Evolutionary conservation across 2,113 vertebrate genomes (phyloP).

Genomic region (Atrichornis clamosus): DNA sequence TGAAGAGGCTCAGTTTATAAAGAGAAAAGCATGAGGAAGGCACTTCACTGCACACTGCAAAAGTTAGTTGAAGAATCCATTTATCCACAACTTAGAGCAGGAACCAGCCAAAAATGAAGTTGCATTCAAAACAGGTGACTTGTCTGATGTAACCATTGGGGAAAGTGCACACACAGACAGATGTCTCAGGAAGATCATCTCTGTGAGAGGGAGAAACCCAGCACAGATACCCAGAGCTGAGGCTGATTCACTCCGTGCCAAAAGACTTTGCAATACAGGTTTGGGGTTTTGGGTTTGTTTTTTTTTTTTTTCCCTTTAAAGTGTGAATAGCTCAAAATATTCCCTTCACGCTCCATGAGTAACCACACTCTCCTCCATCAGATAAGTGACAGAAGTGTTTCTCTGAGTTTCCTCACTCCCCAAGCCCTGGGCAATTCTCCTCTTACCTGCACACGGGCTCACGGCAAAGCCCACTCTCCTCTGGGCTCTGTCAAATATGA

Average conservation of each 20-base stretch:
- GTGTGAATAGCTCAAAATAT: neutral
- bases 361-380: neutral
- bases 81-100: neutral
- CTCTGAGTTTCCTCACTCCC: neutral
- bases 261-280: neutral
- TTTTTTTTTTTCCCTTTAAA: neutral
- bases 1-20: neutral
- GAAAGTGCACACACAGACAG: neutral
- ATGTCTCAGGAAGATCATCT: neutral
- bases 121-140: neutral
- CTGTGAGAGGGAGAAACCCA: neutral
- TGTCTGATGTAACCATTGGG: neutral
- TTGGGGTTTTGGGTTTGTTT: neutral
- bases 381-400: neutral
- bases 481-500: constrained; percentile 88
- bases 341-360: neutral
- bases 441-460: constrained; percentile 90
- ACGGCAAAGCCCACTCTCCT: constrained; percentile 88
- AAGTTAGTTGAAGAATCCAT: neutral
- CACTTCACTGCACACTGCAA: neutral
- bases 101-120: neutral
- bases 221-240: neutral
- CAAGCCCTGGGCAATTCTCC: neutral
- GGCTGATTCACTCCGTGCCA: neutral
- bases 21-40: neutral